Evolutionary conservation across 2,888 invertebrate species (phyloP).

Genomic region (Ochropacha duplaris): DNA sequence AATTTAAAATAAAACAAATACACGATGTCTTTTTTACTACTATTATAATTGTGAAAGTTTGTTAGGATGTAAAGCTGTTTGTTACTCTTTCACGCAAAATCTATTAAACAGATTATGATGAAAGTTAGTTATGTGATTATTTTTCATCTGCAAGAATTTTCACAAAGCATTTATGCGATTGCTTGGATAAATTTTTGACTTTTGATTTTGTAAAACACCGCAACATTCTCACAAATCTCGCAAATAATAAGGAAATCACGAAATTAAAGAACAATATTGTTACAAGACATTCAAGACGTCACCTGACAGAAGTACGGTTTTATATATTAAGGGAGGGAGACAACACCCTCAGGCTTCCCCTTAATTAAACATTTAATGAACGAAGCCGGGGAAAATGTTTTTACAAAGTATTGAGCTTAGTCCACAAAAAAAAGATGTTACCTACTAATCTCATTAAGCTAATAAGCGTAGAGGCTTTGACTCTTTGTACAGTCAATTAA

Average conservation of each 20-base stretch:
- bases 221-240: no score
- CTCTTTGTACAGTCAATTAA: slow-evolving; percentile 9
- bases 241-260: not conserved
- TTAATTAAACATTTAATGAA: slow-evolving; percentile 29
- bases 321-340: not conserved
- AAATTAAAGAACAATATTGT: not conserved
- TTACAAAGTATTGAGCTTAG: slow-evolving; percentile 26
- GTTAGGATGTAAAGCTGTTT: no score
- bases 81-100: no score
- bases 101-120: no score
- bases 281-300: not conserved
- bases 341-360: slow-evolving; percentile 8
- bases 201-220: not conserved
- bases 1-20: not conserved
- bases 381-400: slow-evolving; percentile 20
- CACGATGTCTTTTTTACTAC: no score
- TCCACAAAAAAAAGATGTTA: slow-evolving; percentile 23
- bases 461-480: slow-evolving; percentile 16
- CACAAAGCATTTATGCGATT: not conserved
- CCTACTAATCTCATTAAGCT: slow-evolving; percentile 16
- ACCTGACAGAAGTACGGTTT: not conserved
- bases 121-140: no score
- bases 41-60: no score
- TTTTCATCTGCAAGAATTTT: not conserved
- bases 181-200: not conserved